Conservation (phyloP, 2,888 invertebrate species). For the Pachliopta kotzebuea region DNA sequence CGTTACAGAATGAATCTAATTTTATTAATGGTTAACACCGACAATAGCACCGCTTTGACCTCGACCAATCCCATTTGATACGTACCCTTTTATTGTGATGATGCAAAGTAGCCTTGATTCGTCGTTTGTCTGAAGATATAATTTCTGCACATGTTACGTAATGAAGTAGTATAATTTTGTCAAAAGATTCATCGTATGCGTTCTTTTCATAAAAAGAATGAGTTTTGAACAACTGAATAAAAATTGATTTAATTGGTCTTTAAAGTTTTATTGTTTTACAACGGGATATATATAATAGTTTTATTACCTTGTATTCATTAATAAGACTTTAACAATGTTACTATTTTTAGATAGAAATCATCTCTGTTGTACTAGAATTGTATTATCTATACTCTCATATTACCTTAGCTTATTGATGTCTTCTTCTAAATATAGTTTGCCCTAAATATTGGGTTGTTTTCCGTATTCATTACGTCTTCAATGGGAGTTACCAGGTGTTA, state of each 20-base stretch:
- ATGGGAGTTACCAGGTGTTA: no score
- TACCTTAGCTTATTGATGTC: no score
- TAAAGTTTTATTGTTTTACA: background rate
- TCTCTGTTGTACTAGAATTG: no score
- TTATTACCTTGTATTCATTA: no score
- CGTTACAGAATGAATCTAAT: background rate
- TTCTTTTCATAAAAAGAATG: background rate
- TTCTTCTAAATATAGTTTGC: no score
- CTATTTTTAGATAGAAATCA: no score
- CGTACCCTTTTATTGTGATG: conserved; percentile 38
- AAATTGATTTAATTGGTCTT: background rate
- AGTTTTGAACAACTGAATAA: background rate
- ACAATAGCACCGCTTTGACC: conserved; percentile 74
- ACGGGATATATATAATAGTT: background rate
- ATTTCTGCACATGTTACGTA: conserved; percentile 3
- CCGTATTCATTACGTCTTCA: no score
- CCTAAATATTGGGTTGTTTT: no score
- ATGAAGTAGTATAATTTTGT: background rate
- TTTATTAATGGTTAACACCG: conserved; percentile 39
- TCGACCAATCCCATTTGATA: conserved; percentile 54
- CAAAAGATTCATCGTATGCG: background rate
- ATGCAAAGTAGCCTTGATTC: conserved; percentile 41
- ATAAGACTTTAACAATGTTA: no score
- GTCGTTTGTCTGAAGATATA: conserved; percentile 33
- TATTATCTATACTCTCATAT: no score